These are phyloP conservation scores for Tolypeutes matacus DNA, from an alignment of 2,797 vertebrate species.

Conservation along the genomic window DNA sequence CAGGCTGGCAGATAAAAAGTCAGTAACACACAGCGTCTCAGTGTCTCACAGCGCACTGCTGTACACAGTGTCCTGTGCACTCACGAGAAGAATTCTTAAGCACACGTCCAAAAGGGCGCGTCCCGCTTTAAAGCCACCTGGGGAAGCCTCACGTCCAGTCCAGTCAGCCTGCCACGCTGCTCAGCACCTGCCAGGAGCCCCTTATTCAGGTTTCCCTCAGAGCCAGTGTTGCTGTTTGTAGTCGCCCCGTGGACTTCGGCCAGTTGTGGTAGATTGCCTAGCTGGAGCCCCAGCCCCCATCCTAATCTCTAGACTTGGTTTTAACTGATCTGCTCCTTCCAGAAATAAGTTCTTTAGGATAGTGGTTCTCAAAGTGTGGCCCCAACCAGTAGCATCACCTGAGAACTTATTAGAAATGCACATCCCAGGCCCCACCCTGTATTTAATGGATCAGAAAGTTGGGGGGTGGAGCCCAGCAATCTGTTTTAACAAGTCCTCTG, in stretches of 20 bases:
- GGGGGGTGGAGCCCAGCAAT: neutral
- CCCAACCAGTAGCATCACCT: neutral
- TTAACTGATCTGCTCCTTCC: slow-evolving; percentile 48
- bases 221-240: neutral
- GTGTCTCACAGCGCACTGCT: neutral
- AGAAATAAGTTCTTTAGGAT: slow-evolving; percentile 42
- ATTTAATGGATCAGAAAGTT: slow-evolving; percentile 44
- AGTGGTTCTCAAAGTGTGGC: neutral
- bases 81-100: neutral
- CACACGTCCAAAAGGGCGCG: neutral
- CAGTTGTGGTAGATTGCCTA: neutral
- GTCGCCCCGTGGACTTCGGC: neutral
- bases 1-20: slow-evolving; percentile 51
- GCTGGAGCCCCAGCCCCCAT: neutral
- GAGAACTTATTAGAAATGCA: slow-evolving; percentile 18
- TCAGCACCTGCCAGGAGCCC: neutral
- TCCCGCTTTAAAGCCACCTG: neutral
- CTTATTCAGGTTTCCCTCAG: neutral
- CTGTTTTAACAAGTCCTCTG: too few species aligned
- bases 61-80: neutral
- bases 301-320: slow-evolving; percentile 11
- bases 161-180: neutral
- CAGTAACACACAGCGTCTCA: neutral
- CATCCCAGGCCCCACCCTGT: neutral
- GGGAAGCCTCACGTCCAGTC: neutral